These are phyloP conservation scores for Pogoniulus pusillus DNA, from an alignment of 2,797 vertebrate genomes.

Conservation along the genomic window DNA sequence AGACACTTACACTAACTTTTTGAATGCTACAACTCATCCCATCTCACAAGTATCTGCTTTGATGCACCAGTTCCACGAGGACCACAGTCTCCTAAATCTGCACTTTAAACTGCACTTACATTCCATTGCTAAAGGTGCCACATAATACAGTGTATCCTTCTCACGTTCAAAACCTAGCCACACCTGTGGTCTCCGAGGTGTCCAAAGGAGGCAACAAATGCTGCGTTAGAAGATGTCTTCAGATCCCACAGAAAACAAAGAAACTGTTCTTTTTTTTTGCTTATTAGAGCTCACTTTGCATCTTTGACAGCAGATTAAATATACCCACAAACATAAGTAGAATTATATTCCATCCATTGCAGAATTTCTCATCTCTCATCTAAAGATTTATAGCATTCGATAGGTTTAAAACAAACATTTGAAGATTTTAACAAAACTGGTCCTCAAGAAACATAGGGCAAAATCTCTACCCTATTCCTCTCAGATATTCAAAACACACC, in stretches of 20 bases:
- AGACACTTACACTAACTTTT: neutral
- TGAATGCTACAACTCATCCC: neutral
- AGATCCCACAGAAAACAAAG: neutral
- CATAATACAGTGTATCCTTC: neutral
- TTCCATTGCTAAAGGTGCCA: neutral
- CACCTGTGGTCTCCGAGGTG: neutral
- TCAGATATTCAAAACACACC: neutral
- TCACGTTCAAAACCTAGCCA: neutral
- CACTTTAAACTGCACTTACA: neutral
- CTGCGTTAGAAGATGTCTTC: neutral
- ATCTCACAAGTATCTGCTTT: neutral
- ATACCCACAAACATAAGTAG: neutral
- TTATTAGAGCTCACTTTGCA: neutral
- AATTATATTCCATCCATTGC: neutral
- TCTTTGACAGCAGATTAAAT: neutral
- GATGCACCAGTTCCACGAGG: neutral
- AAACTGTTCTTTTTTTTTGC: neutral
- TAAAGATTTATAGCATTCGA: neutral
- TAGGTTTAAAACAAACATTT: neutral
- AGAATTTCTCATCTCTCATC: neutral
- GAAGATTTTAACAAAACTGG: neutral
- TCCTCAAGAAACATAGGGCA: neutral
- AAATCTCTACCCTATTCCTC: neutral
- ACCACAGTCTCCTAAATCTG: neutral
- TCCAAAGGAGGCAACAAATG: neutral